Conservation (phyloP, 2,797 vertebrate genomes). For the Selene dorsalis region DNA sequence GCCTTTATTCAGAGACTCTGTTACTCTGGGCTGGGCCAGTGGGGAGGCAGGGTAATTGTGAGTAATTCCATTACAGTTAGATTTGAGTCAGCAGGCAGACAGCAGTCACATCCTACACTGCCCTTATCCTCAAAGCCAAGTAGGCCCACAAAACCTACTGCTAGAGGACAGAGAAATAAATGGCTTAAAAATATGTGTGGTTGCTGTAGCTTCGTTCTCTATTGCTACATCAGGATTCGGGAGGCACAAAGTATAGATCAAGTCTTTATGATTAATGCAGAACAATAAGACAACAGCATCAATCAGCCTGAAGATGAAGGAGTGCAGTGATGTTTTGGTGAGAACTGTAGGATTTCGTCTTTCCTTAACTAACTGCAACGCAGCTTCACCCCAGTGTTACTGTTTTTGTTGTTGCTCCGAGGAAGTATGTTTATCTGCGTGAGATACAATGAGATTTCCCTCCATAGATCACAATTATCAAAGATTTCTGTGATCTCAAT, state of each 20-base stretch:
- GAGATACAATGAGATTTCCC: slow-evolving; percentile 37
- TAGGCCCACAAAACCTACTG: slow-evolving; percentile 15
- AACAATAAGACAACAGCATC: slow-evolving; percentile 15
- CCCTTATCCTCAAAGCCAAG: slow-evolving; percentile 23
- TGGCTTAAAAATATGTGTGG: slow-evolving; percentile 9
- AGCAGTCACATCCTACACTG: slow-evolving; percentile 48
- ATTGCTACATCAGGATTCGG: slow-evolving; percentile 13
- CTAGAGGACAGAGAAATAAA: slow-evolving; percentile 18
- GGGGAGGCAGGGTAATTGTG: slow-evolving; percentile 74
- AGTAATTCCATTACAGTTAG: slow-evolving; percentile 79
- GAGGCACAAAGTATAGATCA: slow-evolving; percentile 4
- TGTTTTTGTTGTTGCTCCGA: slow-evolving; percentile 62
- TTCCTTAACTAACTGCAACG: slow-evolving; percentile 71
- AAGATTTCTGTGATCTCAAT: slow-evolving; percentile 57
- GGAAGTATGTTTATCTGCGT: slow-evolving; percentile 29
- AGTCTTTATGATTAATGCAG: slow-evolving; percentile 31
- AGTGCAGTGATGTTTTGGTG: slow-evolving; percentile 32
- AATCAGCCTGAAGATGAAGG: slow-evolving; percentile 29
- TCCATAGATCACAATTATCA: slow-evolving; percentile 62
- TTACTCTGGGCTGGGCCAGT: slow-evolving; percentile 48
- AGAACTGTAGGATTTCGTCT: slow-evolving; percentile 67
- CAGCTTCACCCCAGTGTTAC: slow-evolving; percentile 59
- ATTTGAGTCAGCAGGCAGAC: slow-evolving; percentile 71
- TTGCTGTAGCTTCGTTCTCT: slow-evolving; percentile 5
- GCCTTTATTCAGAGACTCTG: slow-evolving; percentile 46